Conservation (phyloP, 2,888 invertebrate species). For the Arge pagana region DNA sequence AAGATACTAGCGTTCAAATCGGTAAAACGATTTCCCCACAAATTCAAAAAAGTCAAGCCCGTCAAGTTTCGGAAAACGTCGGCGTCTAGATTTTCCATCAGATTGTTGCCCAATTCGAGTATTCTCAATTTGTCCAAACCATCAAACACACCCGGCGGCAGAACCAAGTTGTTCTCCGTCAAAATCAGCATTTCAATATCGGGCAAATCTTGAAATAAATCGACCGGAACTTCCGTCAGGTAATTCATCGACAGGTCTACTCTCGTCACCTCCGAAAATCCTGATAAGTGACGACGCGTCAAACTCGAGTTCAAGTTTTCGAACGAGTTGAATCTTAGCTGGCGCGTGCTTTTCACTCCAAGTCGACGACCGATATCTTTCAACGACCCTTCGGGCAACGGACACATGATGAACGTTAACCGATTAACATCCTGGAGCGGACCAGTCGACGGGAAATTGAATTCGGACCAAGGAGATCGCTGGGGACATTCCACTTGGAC, state of each 20-base stretch:
- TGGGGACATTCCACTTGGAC: constrained; percentile 35
- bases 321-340: constrained; percentile 37
- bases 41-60: constrained; percentile 66
- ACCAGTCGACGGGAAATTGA: constrained; percentile 26
- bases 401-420: constrained; percentile 37
- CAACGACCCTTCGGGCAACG: constrained; percentile 34
- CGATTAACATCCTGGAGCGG: constrained; percentile 7
- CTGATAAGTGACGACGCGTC: constrained; percentile 64
- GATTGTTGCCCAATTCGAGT: constrained; percentile 71
- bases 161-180: constrained; percentile 61
- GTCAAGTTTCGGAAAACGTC: constrained; percentile 67
- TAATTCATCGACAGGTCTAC: constrained; percentile 67
- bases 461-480: constrained; percentile 36
- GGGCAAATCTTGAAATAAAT: constrained; percentile 66
- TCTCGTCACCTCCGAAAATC: constrained; percentile 62
- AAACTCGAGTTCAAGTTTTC: constrained; percentile 46
- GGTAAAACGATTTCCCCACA: constrained; percentile 72
- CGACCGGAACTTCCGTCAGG: constrained; percentile 65
- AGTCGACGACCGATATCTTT: constrained; percentile 34
- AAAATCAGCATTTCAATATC: constrained; percentile 69
- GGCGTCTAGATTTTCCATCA: constrained; percentile 65
- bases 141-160: constrained; percentile 41
- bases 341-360: constrained; percentile 29
- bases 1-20: constrained; percentile 69
- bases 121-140: constrained; percentile 57